Conservation (phyloP, 2,113 vertebrate species). For the Rhinichthys klamathensis region DNA sequence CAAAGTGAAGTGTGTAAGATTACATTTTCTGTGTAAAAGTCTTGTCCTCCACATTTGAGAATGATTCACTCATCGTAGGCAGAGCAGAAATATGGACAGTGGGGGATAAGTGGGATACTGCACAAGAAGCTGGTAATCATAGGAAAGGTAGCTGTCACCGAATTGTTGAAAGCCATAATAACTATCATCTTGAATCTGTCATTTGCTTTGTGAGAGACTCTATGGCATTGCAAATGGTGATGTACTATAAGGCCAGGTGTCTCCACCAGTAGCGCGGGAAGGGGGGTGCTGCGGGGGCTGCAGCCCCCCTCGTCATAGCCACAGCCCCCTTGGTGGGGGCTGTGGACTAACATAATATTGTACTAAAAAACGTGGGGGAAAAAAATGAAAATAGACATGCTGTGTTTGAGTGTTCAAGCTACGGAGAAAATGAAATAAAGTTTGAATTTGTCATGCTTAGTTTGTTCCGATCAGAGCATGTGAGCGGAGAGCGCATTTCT, state of each 20-base stretch:
- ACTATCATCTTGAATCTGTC: constrained; percentile 38
- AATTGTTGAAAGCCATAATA: constrained; percentile 33
- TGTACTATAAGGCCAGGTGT: constrained; percentile 22
- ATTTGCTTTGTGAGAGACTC: constrained; percentile 14
- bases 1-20: background rate
- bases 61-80: constrained; percentile 29
- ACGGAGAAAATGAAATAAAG: too few relatives aligned
- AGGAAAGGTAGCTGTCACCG: constrained; percentile 17
- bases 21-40: background rate
- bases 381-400: too few relatives aligned
- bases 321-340: too few relatives aligned
- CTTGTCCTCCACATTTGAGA: background rate
- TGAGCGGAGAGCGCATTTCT: too few relatives aligned
- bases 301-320: too few relatives aligned
- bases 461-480: too few relatives aligned
- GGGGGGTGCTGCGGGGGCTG: too few relatives aligned
- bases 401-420: too few relatives aligned
- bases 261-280: too few relatives aligned
- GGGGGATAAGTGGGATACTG: constrained; percentile 16
- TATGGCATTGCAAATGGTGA: background rate
- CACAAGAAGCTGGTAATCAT: constrained; percentile 33
- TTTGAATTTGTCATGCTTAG: too few relatives aligned
- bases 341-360: too few relatives aligned
- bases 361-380: too few relatives aligned
- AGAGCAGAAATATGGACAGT: background rate